phyloP scores from a whole-genome alignment of 2,113 vertebrate genomes.

The Hippocampus abdominalis region DNA sequence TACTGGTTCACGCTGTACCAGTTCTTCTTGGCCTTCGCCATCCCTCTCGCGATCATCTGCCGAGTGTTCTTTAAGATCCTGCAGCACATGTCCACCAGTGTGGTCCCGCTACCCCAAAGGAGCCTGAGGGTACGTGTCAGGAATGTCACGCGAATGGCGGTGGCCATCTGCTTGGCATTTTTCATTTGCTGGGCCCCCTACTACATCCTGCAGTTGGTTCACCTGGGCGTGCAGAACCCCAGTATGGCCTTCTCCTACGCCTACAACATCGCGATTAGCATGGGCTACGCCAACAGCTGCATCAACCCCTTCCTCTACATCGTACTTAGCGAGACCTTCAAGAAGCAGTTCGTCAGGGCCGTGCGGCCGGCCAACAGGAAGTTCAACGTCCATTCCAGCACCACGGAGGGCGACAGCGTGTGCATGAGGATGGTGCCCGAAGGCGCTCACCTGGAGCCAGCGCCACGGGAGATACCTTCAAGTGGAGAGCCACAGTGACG shows the following conservation, averaged over 20 bases:
- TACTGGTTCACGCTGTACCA: slow-evolving; percentile 88
- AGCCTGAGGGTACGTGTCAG: slow-evolving; percentile 73
- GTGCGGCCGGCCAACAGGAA: slow-evolving; percentile 46
- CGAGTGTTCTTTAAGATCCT: slow-evolving; percentile 82
- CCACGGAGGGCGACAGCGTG: slow-evolving; percentile 54
- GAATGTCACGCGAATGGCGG: slow-evolving; percentile 83
- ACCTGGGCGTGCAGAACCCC: slow-evolving; percentile 67
- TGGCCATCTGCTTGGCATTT: slow-evolving; percentile 82
- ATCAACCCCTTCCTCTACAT: slow-evolving; percentile 76
- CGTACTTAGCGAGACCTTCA: slow-evolving; percentile 70
- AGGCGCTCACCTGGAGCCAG: slow-evolving; percentile 64
- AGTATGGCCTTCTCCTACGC: slow-evolving; percentile 62
- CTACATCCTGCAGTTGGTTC: slow-evolving; percentile 73
- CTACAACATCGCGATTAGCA: slow-evolving; percentile 74
- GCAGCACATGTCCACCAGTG: slow-evolving; percentile 79
- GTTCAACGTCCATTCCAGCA: slow-evolving; percentile 57
- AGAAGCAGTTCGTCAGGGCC: slow-evolving; percentile 57
- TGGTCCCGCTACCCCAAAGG: slow-evolving; percentile 77
- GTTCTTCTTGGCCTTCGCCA: slow-evolving; percentile 81
- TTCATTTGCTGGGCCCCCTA: slow-evolving; percentile 83
- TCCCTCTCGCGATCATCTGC: slow-evolving; percentile 78
- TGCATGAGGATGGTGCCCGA: slow-evolving; percentile 72
- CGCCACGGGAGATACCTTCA: slow-evolving; percentile 59
- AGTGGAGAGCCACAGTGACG: slow-evolving; percentile 57
- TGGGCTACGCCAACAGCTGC: slow-evolving; percentile 77